These are phyloP conservation scores for Athalia cordata DNA, from an alignment of 2,888 invertebrate genomes.

Conservation along the genomic window DNA sequence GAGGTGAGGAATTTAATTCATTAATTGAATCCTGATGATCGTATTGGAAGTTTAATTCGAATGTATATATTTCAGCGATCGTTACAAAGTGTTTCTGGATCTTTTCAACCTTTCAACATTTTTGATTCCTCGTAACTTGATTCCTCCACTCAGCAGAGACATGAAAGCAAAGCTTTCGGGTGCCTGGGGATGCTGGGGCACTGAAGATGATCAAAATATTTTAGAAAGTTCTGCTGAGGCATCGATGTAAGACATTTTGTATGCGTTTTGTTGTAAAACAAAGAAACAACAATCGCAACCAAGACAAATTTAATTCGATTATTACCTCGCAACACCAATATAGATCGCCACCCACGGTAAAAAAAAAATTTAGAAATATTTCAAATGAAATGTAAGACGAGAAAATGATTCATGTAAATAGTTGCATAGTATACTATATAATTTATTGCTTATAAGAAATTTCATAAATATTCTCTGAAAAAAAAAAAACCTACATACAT, in stretches of 20 bases:
- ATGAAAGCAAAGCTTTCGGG: conserved; percentile 87
- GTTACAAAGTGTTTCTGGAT: conserved; percentile 98
- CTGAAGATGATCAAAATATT: conserved; percentile 57
- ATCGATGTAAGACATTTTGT: conserved; percentile 49
- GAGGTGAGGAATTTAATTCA: conserved; percentile 78
- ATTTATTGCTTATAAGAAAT: too few species aligned
- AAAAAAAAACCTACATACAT: too few species aligned
- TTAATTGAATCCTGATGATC: background rate
- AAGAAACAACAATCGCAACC: too few species aligned
- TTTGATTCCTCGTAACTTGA: conserved; percentile 91
- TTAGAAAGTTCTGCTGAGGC: conserved; percentile 62
- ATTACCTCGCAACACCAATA: too few species aligned
- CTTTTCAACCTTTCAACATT: conserved; percentile 98
- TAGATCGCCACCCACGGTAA: too few species aligned
- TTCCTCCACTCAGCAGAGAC: conserved; percentile 89
- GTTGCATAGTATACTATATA: too few species aligned
- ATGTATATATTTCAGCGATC: conserved; percentile 83
- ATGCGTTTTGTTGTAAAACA: background rate
- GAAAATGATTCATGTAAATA: too few species aligned
- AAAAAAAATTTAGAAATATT: too few species aligned
- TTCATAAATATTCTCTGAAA: too few species aligned
- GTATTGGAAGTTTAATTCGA: background rate
- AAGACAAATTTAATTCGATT: too few species aligned
- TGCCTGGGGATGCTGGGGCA: conserved; percentile 76
- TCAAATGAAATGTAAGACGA: too few species aligned